Evolutionary conservation across 1,140 invertebrate genomes (phyloP).

Genomic region (Mizuhopecten yessoensis): DNA sequence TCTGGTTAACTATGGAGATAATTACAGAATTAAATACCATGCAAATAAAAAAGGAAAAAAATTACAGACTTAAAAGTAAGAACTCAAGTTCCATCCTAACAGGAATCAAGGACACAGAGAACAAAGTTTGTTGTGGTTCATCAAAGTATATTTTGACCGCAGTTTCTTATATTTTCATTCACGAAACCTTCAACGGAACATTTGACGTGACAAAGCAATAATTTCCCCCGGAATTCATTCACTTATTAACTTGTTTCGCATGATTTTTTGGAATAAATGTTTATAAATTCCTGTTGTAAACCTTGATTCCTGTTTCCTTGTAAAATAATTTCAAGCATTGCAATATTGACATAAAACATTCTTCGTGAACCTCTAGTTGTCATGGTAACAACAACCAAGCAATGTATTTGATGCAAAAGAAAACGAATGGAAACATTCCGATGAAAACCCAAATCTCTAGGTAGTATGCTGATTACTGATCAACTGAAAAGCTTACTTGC

Average conservation of each 20-base stretch:
- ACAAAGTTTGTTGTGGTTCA: background rate
- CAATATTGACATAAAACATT: background rate
- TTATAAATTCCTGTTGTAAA: background rate
- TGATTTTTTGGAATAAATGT: too few species aligned
- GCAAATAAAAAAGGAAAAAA: background rate
- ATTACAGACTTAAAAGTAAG: background rate
- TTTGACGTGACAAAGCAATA: too few species aligned
- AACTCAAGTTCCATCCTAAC: background rate
- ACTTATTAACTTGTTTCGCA: too few species aligned
- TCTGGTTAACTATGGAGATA: background rate
- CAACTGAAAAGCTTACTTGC: slow-evolving; percentile 32
- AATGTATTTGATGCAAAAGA: slow-evolving; percentile 7
- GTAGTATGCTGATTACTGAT: background rate
- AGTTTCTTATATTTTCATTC: too few species aligned
- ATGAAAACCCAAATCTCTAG: slow-evolving; percentile 19
- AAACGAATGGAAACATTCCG: slow-evolving; percentile 18
- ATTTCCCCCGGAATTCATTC: too few species aligned
- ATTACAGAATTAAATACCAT: background rate
- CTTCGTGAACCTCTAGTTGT: background rate
- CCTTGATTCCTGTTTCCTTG: background rate
- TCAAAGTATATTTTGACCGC: background rate
- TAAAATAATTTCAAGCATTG: background rate
- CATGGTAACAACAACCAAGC: background rate
- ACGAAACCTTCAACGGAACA: too few species aligned
- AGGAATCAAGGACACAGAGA: background rate